Percentiles rank a stretch among this genome's conserved stretches.
These are phyloP conservation scores for Pomacea maculata DNA, from an alignment of 1,140 invertebrate genomes.

Conservation along the genomic window DNA sequence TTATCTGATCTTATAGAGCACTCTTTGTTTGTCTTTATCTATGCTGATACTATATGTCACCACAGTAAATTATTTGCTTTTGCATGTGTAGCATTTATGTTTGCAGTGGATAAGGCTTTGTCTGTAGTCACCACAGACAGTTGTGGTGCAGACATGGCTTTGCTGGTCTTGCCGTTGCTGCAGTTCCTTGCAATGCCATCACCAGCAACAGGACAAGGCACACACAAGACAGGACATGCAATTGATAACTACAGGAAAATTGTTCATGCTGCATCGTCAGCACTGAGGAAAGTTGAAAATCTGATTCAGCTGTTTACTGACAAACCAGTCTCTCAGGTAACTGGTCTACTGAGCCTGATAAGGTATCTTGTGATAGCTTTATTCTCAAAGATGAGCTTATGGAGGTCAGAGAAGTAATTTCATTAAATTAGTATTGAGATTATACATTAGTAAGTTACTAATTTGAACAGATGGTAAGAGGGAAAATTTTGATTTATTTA, in stretches of 20 bases:
- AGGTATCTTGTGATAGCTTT: too few relatives aligned
- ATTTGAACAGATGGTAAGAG: too few relatives aligned
- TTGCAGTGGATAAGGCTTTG: conserved; percentile 8
- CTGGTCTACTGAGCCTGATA: too few relatives aligned
- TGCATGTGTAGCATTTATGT: background rate
- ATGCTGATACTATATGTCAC: background rate
- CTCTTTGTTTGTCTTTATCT: background rate
- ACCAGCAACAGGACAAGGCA: background rate
- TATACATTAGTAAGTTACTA: too few relatives aligned
- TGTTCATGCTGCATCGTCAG: background rate
- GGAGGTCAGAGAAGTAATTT: too few relatives aligned
- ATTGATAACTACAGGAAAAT: background rate
- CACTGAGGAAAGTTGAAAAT: background rate
- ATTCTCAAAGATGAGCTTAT: too few relatives aligned
- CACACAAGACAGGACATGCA: background rate
- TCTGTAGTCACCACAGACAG: background rate
- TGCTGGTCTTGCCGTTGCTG: conserved; percentile 28
- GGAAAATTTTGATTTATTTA: too few relatives aligned
- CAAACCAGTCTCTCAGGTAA: too few relatives aligned
- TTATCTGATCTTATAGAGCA: background rate
- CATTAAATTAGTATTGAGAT: too few relatives aligned
- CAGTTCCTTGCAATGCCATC: conserved; percentile 28
- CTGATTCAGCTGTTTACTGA: background rate
- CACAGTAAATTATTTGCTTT: background rate
- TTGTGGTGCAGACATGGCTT: background rate